Percentiles rank a stretch among this genome's conserved stretches.
Conservation (phyloP, 2,888 invertebrate species). For the Ceraclea dissimilis region DNA sequence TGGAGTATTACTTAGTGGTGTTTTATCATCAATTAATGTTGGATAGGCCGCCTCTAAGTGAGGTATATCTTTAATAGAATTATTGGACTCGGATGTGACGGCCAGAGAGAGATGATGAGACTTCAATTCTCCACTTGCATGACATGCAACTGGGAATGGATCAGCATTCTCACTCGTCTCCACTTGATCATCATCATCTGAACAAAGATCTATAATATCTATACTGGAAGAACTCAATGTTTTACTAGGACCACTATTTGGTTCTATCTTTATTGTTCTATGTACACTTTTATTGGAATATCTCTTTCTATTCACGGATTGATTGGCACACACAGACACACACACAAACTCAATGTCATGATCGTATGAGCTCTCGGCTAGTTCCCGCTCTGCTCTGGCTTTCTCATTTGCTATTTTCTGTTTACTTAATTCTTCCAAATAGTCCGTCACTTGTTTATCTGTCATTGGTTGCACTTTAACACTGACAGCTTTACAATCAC, state of each 20-base stretch:
- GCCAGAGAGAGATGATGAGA: conserved; percentile 34
- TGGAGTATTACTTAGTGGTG: neutral
- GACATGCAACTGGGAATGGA: conserved; percentile 32
- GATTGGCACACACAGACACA: conserved; percentile 9
- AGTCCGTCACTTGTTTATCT: conserved; percentile 38
- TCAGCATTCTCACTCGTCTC: conserved; percentile 40
- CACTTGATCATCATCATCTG: conserved; percentile 51
- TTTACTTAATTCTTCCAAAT: conserved; percentile 35
- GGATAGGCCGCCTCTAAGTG: conserved; percentile 12
- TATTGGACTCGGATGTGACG: conserved; percentile 36
- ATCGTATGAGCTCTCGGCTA: conserved; percentile 28
- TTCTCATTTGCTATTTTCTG: conserved; percentile 28
- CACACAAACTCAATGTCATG: conserved; percentile 45
- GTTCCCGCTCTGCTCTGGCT: conserved; percentile 23
- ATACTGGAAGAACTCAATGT: neutral
- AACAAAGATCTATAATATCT: conserved; percentile 59
- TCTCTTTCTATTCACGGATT: neutral
- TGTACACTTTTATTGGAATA: neutral
- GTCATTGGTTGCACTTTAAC: conserved; percentile 43
- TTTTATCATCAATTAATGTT: conserved; percentile 6
- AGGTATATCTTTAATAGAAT: conserved; percentile 36
- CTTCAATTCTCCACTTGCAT: conserved; percentile 39
- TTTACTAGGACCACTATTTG: neutral
- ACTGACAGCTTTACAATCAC: conserved; percentile 45
- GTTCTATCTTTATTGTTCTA: neutral